These are phyloP conservation scores for Eupithecia subfuscata DNA, from an alignment of 2,888 invertebrate species.

Conservation along the genomic window DNA sequence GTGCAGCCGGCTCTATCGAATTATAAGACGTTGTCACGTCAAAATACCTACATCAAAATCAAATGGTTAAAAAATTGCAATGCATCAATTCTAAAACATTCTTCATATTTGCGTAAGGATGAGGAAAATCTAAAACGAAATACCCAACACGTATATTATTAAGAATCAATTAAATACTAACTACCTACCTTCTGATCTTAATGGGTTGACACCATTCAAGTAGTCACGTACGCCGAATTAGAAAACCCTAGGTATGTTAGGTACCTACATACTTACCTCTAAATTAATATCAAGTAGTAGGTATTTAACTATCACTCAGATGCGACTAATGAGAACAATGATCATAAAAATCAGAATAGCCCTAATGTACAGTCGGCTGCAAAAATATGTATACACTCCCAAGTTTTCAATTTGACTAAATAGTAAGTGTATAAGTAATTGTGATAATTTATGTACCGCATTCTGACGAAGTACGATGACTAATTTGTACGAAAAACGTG, in stretches of 20 bases:
- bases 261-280: neutral
- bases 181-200: slow-evolving; percentile 51
- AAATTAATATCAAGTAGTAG: slow-evolving; percentile 3
- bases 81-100: slow-evolving; percentile 20
- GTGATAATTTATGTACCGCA: no score
- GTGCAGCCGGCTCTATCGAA: no score
- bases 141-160: slow-evolving; percentile 54
- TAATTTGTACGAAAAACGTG: no score
- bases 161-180: slow-evolving; percentile 64
- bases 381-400: no score
- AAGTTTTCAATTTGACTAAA: no score
- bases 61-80: slow-evolving; percentile 23
- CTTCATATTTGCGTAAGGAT: slow-evolving; percentile 33
- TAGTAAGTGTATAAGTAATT: no score
- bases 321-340: slow-evolving; percentile 60
- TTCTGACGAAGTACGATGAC: no score
- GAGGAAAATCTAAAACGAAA: slow-evolving; percentile 67
- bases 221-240: slow-evolving; percentile 73
- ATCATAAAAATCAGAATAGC: slow-evolving; percentile 59
- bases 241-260: slow-evolving; percentile 19
- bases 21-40: no score
- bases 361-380: no score
- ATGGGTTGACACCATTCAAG: slow-evolving; percentile 68
- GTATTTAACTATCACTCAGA: slow-evolving; percentile 25
- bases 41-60: neutral